Evolutionary conservation across 1,140 invertebrate genomes (phyloP), one percentile per base, ranked within the genome.

Genomic region (Ladona fulva): DNA sequence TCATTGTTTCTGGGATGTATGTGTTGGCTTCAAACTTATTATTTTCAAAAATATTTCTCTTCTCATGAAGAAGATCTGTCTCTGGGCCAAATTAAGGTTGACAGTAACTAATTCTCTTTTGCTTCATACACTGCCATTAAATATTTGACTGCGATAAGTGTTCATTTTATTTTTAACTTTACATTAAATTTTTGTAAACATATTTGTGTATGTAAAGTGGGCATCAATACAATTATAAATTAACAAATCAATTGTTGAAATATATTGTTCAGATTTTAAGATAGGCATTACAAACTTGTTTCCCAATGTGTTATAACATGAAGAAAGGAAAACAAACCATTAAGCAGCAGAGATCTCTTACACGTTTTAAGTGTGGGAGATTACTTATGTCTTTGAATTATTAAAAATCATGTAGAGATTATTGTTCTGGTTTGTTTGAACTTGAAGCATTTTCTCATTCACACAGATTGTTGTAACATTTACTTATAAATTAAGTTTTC

Each of bases 161-260:
- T 66, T 66, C 52, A 66, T 66, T 66, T 66, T 66, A 66, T 66
- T 66, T 66, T 66, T 16, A 6, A 19, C 52, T 66, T 12, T 66
- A 22, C 3, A 66, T 1, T 66, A 66, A 66, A 66, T 16, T 66
- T 66, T 66, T 66, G 52, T 66, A 66, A 66, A 66, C 52, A 66
- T 52, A 52, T 66, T 66, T 66, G n/a, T 66, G 52, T 66, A 66
- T 66, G 52, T 66, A 66, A 6, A 66, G 52, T 66, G 52, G 52
- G 52, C 52, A 66, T 66, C 52, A 66, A 66, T 66, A 66, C n/a
- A 66, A 66, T 66, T 22, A 66, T 66, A 66, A 66, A 66, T 66
- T 66, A 66, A 66, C n/a, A 66, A 66, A 16, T 66, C 52, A 66
- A 66, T 66, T 66, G 52, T 66, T 66, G n/a, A 16, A 6, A 66